Percentiles rank a stretch among this genome's conserved stretches.
Conservation (phyloP, 2,888 invertebrate genomes). For the Xestia c-nigrum region DNA sequence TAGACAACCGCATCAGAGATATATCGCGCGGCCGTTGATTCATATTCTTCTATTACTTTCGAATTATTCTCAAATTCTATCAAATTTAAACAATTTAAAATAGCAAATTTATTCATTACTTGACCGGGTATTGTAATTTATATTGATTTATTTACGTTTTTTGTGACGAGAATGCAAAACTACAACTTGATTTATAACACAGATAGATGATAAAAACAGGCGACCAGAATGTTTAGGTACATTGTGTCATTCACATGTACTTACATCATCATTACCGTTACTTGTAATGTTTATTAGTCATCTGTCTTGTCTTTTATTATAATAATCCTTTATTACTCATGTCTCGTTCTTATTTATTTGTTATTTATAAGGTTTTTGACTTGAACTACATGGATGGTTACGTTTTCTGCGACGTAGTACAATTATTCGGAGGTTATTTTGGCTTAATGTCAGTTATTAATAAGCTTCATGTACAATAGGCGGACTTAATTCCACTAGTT, state of each 20-base stretch:
- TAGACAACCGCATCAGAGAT: too few relatives aligned
- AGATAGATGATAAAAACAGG: constrained; percentile 45
- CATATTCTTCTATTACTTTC: too few relatives aligned
- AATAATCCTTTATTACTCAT: background rate
- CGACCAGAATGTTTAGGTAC: constrained; percentile 12
- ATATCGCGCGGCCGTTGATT: too few relatives aligned
- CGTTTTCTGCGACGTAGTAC: background rate
- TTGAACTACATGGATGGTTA: background rate
- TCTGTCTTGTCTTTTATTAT: constrained; percentile 19
- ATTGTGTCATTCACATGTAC: constrained; percentile 40
- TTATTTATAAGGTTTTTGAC: background rate
- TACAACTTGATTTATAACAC: constrained; percentile 25
- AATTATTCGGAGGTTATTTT: background rate
- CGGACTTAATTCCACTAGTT: background rate
- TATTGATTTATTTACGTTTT: too few relatives aligned
- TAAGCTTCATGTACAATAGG: background rate
- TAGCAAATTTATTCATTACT: too few relatives aligned
- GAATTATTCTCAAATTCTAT: too few relatives aligned
- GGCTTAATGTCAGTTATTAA: background rate
- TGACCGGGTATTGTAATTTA: too few relatives aligned
- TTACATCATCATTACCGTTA: constrained; percentile 44
- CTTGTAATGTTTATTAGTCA: constrained; percentile 17
- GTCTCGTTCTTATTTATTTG: background rate
- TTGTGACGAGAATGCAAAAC: too few relatives aligned
- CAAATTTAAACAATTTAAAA: too few relatives aligned